phyloP scores from a whole-genome alignment of 2,113 vertebrate genomes.

The Cryptomyrus ogoouensis region DNA sequence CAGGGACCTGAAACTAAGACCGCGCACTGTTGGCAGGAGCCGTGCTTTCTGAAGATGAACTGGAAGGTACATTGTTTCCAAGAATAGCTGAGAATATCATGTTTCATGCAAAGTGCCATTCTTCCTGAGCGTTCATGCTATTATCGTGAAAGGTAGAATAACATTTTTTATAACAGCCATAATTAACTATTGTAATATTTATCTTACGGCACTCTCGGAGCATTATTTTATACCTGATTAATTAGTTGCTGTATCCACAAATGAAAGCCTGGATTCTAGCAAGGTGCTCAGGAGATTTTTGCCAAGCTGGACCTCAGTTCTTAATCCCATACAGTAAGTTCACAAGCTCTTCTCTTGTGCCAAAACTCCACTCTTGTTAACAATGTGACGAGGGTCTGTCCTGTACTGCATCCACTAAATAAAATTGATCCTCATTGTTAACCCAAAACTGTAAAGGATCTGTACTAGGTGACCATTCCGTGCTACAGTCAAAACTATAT shows the following conservation, averaged over 20 bases:
- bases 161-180: conserved; percentile 45
- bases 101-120: conserved; percentile 58
- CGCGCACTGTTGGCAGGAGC: conserved; percentile 34
- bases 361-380: neutral
- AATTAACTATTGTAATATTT: conserved; percentile 20
- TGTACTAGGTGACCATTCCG: neutral
- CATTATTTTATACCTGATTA: conserved; percentile 17
- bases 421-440: neutral
- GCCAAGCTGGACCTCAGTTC: neutral
- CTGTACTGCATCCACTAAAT: neutral
- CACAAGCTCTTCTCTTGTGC: neutral
- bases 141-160: conserved; percentile 63
- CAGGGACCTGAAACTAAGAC: conserved; percentile 31
- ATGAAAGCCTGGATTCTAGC: neutral
- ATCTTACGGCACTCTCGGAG: neutral
- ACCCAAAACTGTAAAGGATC: neutral
- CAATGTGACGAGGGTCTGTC: neutral
- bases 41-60: conserved; percentile 48
- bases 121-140: conserved; percentile 58
- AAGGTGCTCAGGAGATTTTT: neutral
- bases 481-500: neutral
- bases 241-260: neutral
- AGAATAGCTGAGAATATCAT: conserved; percentile 63
- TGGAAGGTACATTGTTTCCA: conserved; percentile 56
- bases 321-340: neutral